phyloP scores from a whole-genome alignment of 2,113 vertebrate genomes.

The Tretioscincus oriximinensis region DNA sequence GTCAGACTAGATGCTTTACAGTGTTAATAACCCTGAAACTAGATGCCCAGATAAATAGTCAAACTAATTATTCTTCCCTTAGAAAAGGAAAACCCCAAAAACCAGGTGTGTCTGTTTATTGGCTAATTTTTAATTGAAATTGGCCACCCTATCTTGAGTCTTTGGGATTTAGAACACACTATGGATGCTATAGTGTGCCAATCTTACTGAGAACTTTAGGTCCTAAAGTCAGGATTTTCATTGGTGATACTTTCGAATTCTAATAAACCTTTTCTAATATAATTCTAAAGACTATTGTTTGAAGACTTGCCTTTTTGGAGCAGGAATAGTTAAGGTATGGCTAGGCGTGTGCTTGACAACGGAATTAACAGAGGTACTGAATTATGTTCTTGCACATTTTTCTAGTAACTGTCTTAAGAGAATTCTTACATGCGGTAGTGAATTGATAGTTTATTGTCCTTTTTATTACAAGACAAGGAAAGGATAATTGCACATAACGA shows the following conservation, averaged over 20 bases:
- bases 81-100: too few relatives aligned
- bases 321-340: background rate
- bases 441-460: constrained; percentile 5
- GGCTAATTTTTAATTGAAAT: too few relatives aligned
- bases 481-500: constrained; percentile 13
- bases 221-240: background rate
- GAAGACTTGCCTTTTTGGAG: background rate
- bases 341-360: constrained; percentile 7
- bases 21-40: too few relatives aligned
- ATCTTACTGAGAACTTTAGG: background rate
- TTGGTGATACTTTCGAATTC: background rate
- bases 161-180: too few relatives aligned
- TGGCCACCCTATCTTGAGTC: too few relatives aligned
- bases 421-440: constrained; percentile 14
- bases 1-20: too few relatives aligned
- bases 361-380: constrained; percentile 3
- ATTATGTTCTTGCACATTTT: background rate
- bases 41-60: too few relatives aligned
- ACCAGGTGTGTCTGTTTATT: too few relatives aligned
- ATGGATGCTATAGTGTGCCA: background rate
- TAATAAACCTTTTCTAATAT: background rate
- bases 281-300: background rate
- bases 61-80: too few relatives aligned
- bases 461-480: constrained; percentile 59
- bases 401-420: constrained; percentile 6